Percentiles rank a stretch among this genome's conserved stretches.
These are phyloP conservation scores for Idaea straminata DNA, from an alignment of 2,888 invertebrate genomes.

Conservation along the genomic window DNA sequence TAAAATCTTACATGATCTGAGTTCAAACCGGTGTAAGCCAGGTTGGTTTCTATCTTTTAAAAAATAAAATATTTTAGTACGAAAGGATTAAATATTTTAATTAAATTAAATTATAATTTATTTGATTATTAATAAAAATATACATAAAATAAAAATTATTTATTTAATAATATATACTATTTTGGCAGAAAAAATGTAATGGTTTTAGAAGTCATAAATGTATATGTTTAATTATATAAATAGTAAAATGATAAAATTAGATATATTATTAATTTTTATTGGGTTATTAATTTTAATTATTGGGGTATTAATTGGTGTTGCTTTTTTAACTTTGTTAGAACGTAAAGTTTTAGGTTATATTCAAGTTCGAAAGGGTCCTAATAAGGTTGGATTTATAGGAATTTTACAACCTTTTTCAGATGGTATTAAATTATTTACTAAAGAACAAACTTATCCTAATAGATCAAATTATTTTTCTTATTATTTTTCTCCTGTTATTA, in stretches of 20 bases:
- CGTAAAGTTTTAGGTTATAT: conserved; percentile 86
- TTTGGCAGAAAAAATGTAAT: conserved; percentile 85
- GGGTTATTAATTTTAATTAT: conserved; percentile 78
- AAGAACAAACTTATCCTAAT: conserved; percentile 80
- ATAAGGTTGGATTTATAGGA: conserved; percentile 83
- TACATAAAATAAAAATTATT: conserved; percentile 5
- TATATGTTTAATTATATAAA: conserved; percentile 75
- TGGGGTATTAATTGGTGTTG: conserved; percentile 82
- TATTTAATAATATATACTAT: conserved; percentile 47
- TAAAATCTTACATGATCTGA: conserved; percentile 93
- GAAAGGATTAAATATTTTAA: conserved; percentile 86
- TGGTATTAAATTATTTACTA: conserved; percentile 86
- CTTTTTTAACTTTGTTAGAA: conserved; percentile 86
- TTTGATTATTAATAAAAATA: conserved; percentile 40
- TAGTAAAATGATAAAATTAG: conserved; percentile 75
- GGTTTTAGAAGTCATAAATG: conserved; percentile 85
- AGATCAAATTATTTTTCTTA: conserved; percentile 82
- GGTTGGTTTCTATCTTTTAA: conserved; percentile 91
- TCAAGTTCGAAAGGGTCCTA: conserved; percentile 87
- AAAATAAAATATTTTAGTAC: conserved; percentile 84
- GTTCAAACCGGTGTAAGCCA: conserved; percentile 92
- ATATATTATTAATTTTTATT: conserved; percentile 62
- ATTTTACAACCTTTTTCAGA: conserved; percentile 86
- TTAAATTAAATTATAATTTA: conserved; percentile 62
- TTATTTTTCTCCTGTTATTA: conserved; percentile 81